phyloP scores from a whole-genome alignment of 2,888 invertebrate genomes.

The Tachystola acroxantha region DNA sequence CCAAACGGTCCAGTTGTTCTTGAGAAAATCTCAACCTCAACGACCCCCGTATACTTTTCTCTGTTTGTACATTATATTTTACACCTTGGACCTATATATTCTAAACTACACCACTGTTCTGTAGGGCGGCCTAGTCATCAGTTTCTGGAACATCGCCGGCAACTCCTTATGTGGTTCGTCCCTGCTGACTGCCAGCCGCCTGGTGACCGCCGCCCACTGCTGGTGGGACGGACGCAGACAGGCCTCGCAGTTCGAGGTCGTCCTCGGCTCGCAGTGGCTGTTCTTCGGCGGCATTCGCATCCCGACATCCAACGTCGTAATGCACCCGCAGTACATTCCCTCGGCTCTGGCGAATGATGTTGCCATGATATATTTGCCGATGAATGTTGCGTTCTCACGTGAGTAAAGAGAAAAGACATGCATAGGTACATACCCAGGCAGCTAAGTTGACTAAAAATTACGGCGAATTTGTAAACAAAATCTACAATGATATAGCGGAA shows the following conservation, averaged over 20 bases:
- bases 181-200: slow-evolving; percentile 23
- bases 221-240: too few species aligned
- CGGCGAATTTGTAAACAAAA: too few species aligned
- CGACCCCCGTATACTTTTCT: too few species aligned
- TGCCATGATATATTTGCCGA: slow-evolving; percentile 41
- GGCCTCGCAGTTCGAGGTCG: slow-evolving; percentile 27
- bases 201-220: slow-evolving; percentile 37
- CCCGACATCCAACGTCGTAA: slow-evolving; percentile 28
- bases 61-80: too few species aligned
- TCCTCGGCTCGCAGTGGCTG: slow-evolving; percentile 30
- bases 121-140: slow-evolving; percentile 26
- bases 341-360: slow-evolving; percentile 35
- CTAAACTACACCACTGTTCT: too few species aligned
- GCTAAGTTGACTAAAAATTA: too few species aligned
- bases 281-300: slow-evolving; percentile 38
- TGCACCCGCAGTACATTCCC: slow-evolving; percentile 38
- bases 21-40: too few species aligned
- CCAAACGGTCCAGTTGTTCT: too few species aligned
- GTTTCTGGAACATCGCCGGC: slow-evolving; percentile 16
- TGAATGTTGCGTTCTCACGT: slow-evolving; percentile 26
- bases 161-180: slow-evolving; percentile 29
- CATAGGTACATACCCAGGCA: too few species aligned
- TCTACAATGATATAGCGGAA: too few species aligned
- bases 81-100: too few species aligned
- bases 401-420: too few species aligned